Evolutionary conservation across 2,113 vertebrate species (phyloP), one percentile per base, ranked within the genome.

Genomic region (Callionymus lyra): DNA sequence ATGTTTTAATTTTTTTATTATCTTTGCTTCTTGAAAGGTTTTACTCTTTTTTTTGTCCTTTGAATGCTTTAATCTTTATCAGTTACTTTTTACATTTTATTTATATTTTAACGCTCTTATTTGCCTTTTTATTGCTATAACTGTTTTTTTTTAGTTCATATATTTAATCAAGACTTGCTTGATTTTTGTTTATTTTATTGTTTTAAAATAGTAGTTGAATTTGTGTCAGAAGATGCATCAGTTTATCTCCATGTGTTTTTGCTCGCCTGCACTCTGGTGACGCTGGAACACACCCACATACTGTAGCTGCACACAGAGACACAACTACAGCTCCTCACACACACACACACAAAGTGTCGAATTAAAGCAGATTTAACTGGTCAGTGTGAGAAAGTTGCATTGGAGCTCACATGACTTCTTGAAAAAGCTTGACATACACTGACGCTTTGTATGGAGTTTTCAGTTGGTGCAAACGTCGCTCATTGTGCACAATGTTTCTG

Each of bases 401-500:
- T 57, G 35, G 3, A 14, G 5, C 13, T 35, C 13, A 34, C 31
- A 4, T 32, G 34, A 27, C 18, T 48, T 27, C 16, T 2, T 27
- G 21, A 27, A 27, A 27, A 8, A 4, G 21, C 21, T 27, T 8
- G 47, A 35, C 42, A 34, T 14, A 2, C 3, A n/a, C 12, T 16
- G 44, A 34, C 42, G 34, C 34, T 42, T 15, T 41, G 42, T 43
- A 35, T 12, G 46, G 45, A 48, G 41, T 50, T 41, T 35, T 54
- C 35, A 18, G 33, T 54, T 21, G 12, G 46, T 18, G 39, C 21
- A 38, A 44, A 50, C 21, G 6, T 41, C 21, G 21, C 21, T 53
- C 48, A 47, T 56, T 62, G 65, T 62, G 58, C 33, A 1, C 56
- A 31, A 41, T 53, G 16, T 40, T 41, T 54, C 42, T 41, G 36